Conservation (phyloP, 2,888 invertebrate species). For the Zaprionus obscuricornis region DNA sequence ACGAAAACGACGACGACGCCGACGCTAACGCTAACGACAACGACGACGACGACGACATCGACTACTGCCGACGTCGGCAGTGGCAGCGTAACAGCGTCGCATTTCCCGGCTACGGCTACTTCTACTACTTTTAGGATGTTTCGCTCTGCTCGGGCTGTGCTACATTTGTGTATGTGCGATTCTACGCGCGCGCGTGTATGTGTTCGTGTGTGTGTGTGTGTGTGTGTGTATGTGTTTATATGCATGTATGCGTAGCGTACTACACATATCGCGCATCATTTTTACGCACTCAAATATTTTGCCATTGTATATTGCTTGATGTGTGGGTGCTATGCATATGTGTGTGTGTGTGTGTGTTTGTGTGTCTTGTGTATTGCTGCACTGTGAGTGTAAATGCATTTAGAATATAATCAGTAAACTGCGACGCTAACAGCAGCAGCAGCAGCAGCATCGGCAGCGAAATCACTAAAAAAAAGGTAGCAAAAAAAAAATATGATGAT, state of each 20-base stretch:
- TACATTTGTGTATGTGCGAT: conserved; percentile 22
- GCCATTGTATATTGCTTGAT: conserved; percentile 16
- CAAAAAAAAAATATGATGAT: conserved; percentile 6
- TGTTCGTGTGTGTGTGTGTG: conserved; percentile 6
- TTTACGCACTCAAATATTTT: conserved; percentile 69
- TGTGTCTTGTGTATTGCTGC: conserved; percentile 2
- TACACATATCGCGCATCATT: conserved; percentile 54
- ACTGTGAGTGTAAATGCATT: conserved; percentile 4
- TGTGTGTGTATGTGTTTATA: not conserved
- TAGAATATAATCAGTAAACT: no score
- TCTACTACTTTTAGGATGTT: not conserved
- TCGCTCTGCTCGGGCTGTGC: conserved; percentile 1
- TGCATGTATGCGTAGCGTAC: conserved; percentile 32
- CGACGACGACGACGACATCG: not conserved
- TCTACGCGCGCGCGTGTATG: not conserved
- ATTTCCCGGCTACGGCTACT: conserved; percentile 63
- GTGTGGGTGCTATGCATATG: not conserved
- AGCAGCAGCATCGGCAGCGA: conserved; percentile 17
- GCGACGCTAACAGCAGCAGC: no score
- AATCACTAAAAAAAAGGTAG: conserved; percentile 30
- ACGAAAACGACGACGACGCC: conserved; percentile 65
- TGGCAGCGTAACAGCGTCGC: conserved; percentile 46
- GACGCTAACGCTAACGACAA: conserved; percentile 9
- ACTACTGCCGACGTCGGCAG: conserved; percentile 37
- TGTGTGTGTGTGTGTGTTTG: not conserved